These are phyloP conservation scores for Pseudomyrmex concolor DNA, from an alignment of 1,140 invertebrate genomes.

Conservation along the genomic window DNA sequence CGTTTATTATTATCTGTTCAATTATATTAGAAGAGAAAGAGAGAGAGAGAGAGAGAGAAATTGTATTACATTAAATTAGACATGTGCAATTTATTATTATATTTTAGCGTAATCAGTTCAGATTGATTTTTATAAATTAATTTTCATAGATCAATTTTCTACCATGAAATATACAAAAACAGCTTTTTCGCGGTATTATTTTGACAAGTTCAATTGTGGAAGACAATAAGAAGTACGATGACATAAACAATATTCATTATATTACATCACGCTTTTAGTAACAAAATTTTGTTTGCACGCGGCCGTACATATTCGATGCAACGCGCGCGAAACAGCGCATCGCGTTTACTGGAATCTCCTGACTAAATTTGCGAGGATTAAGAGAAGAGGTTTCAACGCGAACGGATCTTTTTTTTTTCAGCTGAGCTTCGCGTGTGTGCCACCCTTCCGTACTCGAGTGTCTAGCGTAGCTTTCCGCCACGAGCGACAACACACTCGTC, in stretches of 20 bases:
- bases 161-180: no score
- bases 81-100: neutral
- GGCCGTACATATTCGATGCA: neutral
- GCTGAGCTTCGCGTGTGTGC: conserved; percentile 49
- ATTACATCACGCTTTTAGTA: neutral
- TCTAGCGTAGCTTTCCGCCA: conserved; percentile 68
- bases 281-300: conserved; percentile 14
- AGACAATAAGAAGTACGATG: no score
- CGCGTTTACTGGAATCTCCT: conserved; percentile 33
- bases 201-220: no score
- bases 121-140: no score
- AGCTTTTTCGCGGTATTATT: no score
- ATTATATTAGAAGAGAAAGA: no score
- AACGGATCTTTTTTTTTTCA: conserved; percentile 56
- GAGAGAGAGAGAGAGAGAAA: no score
- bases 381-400: conserved; percentile 47
- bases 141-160: no score
- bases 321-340: conserved; percentile 9
- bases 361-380: conserved; percentile 56
- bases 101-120: no score
- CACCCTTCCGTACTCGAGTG: conserved; percentile 58
- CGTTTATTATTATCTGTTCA: neutral
- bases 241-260: neutral
- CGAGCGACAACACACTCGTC: conserved; percentile 74
- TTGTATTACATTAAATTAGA: neutral